These are phyloP conservation scores for Frankliniella intonsa DNA, from an alignment of 2,888 invertebrate species.

Conservation along the genomic window DNA sequence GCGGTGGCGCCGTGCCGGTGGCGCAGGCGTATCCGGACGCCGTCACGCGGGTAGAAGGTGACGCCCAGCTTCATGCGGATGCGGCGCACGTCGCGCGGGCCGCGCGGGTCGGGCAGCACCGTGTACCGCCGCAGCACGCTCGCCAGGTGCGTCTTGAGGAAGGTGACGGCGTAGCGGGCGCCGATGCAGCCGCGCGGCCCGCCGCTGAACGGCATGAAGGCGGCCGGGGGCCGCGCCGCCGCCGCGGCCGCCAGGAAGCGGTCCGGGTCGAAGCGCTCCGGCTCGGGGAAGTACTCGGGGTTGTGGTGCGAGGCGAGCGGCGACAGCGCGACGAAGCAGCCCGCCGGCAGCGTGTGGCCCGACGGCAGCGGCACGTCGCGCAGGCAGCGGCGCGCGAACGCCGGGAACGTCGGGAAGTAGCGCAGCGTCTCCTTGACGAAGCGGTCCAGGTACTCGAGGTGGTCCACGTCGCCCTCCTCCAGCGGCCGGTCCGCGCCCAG, in stretches of 20 bases:
- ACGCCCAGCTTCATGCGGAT: neutral
- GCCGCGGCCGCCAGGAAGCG: neutral
- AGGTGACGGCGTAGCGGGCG: neutral
- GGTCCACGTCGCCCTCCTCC: conserved; percentile 1
- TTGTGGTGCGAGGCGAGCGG: neutral
- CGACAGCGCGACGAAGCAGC: conserved; percentile 1
- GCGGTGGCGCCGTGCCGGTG: neutral
- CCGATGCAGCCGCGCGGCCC: neutral
- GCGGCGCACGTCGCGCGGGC: neutral
- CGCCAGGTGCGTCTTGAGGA: conserved; percentile 14
- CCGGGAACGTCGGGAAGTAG: conserved; percentile 15
- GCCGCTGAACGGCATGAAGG: conserved; percentile 3
- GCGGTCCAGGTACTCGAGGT: neutral
- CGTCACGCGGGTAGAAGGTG: neutral
- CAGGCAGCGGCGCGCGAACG: neutral
- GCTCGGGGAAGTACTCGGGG: neutral
- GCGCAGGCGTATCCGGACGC: neutral
- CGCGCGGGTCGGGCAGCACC: neutral
- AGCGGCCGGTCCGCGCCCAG: conserved; percentile 10
- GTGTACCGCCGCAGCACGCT: neutral
- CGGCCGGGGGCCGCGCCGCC: neutral
- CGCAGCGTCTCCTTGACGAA: conserved; percentile 7
- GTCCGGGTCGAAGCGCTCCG: conserved; percentile 2
- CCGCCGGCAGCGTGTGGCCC: conserved; percentile 7
- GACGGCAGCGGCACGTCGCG: conserved; percentile 1